A percentile compares a stretch with the other conserved stretches of the same genome.
These are phyloP conservation scores for Lagopus muta DNA, from an alignment of 2,113 vertebrate genomes.

Conservation along the genomic window DNA sequence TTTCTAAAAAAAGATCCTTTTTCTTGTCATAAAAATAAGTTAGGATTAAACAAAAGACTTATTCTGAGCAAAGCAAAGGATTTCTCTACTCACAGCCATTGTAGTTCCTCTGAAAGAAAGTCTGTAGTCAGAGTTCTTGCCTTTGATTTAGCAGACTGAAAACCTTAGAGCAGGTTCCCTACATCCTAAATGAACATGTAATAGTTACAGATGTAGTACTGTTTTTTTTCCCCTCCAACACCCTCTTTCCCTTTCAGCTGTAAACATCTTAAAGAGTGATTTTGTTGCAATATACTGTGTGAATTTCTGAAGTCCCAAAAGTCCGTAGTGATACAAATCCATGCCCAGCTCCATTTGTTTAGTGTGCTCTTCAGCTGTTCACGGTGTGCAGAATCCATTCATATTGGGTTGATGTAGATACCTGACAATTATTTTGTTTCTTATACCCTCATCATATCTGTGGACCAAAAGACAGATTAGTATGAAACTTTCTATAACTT, in stretches of 20 bases:
- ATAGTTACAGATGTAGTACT: neutral
- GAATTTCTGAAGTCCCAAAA: neutral
- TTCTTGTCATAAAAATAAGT: neutral
- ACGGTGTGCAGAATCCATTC: neutral
- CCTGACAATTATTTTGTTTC: neutral
- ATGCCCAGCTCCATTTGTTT: neutral
- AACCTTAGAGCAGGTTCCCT: neutral
- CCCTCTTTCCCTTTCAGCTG: neutral
- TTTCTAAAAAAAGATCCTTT: neutral
- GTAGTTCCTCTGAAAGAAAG: neutral
- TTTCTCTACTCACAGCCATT: neutral
- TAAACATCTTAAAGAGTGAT: neutral
- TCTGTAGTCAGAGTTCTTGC: neutral
- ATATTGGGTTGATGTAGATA: neutral
- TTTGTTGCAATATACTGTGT: neutral
- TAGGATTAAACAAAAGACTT: neutral
- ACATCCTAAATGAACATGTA: neutral
- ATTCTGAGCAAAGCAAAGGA: neutral
- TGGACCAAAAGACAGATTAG: neutral
- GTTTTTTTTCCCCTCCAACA: neutral
- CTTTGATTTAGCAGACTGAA: neutral
- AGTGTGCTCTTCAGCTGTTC: neutral
- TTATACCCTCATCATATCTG: neutral
- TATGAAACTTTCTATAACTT: neutral
- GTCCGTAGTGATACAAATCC: neutral